Percentiles rank a stretch among this genome's conserved stretches.
These are phyloP conservation scores for Spicauda simplicius DNA, from an alignment of 2,888 invertebrate genomes.

Conservation along the genomic window DNA sequence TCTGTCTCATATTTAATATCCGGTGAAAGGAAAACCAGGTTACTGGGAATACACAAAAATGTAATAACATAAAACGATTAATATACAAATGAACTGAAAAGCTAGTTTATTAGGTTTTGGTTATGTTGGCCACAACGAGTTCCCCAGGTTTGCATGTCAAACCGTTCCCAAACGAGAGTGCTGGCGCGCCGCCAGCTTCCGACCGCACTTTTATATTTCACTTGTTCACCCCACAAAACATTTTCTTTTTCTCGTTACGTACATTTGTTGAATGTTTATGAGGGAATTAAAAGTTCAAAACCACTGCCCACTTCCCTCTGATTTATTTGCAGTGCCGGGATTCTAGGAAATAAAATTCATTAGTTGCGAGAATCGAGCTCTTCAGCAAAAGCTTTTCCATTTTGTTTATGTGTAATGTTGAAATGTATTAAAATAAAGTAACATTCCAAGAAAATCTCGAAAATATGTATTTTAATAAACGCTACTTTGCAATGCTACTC, in stretches of 20 bases:
- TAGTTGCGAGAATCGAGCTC: constrained; percentile 27
- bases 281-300: constrained; percentile 43
- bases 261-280: constrained; percentile 44
- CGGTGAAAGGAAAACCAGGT: too few species aligned
- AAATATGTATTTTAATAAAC: too few species aligned
- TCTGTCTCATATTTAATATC: too few species aligned
- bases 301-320: constrained; percentile 33
- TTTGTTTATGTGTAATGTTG: background rate
- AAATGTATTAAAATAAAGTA: constrained; percentile 13
- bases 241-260: constrained; percentile 44
- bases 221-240: constrained; percentile 45
- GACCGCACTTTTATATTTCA: constrained; percentile 46
- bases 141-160: constrained; percentile 41
- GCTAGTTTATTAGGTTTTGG: constrained; percentile 22
- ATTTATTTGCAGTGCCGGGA: constrained; percentile 29
- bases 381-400: constrained; percentile 5
- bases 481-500: too few species aligned
- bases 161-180: constrained; percentile 41
- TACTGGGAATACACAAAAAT: too few species aligned
- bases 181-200: constrained; percentile 46
- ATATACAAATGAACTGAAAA: constrained; percentile 12
- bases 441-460: background rate
- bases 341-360: constrained; percentile 36
- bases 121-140: constrained; percentile 30
- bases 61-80: background rate